Evolutionary conservation across 2,888 invertebrate genomes (phyloP).

Genomic region (Idaea aversata): DNA sequence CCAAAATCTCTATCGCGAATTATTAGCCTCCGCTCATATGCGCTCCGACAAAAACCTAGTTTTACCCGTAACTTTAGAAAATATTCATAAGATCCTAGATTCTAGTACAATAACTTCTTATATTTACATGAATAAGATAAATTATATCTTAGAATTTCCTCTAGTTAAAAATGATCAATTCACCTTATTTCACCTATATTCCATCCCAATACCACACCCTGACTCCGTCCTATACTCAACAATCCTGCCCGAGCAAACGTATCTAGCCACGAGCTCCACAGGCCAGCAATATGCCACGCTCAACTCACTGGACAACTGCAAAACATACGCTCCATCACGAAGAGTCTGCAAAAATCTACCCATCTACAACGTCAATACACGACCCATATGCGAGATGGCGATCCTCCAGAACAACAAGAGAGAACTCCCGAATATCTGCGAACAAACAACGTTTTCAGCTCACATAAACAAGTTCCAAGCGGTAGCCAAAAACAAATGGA

Average conservation of each 20-base stretch:
- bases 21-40: slow-evolving; percentile 25
- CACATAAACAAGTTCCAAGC: no score
- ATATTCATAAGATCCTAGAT: slow-evolving; percentile 32
- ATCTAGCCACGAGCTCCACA: slow-evolving; percentile 29
- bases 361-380: slow-evolving; percentile 21
- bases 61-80: slow-evolving; percentile 25
- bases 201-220: slow-evolving; percentile 33
- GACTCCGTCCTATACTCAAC: slow-evolving; percentile 31
- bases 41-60: slow-evolving; percentile 27
- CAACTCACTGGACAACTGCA: slow-evolving; percentile 28
- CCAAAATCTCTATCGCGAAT: slow-evolving; percentile 26
- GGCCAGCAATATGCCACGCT: slow-evolving; percentile 29
- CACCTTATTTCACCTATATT: slow-evolving; percentile 34
- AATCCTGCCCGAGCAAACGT: slow-evolving; percentile 35
- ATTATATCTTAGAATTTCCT: slow-evolving; percentile 32
- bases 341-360: slow-evolving; percentile 23
- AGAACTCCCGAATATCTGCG: slow-evolving; percentile 6
- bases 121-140: slow-evolving; percentile 29
- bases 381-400: slow-evolving; percentile 26
- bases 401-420: slow-evolving; percentile 16
- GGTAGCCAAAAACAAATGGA: no score
- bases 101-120: slow-evolving; percentile 28
- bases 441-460: neutral
- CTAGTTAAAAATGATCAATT: slow-evolving; percentile 16
- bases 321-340: slow-evolving; percentile 14